Conservation (phyloP, 2,113 vertebrate genomes). For the Poeciliopsis occidentalis region DNA sequence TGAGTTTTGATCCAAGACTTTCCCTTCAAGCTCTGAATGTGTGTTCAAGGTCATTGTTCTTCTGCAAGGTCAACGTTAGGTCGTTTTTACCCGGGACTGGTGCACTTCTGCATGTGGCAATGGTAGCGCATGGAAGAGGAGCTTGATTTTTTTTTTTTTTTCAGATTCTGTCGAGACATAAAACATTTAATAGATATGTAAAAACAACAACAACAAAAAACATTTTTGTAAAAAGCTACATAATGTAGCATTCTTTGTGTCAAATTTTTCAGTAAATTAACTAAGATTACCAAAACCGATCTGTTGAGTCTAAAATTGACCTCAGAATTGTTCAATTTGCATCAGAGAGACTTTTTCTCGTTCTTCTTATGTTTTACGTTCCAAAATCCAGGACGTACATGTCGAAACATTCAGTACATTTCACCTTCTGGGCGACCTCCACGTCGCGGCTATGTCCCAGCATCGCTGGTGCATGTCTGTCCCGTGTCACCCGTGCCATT, state of each 20-base stretch:
- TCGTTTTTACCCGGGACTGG: too few relatives aligned
- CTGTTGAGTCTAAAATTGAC: background rate
- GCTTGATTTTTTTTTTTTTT: too few relatives aligned
- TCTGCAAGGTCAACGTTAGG: too few relatives aligned
- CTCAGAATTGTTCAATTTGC: background rate
- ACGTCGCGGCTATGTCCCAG: conserved; percentile 8
- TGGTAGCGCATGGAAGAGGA: too few relatives aligned
- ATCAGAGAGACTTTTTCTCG: background rate
- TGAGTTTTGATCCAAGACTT: background rate
- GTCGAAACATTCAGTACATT: background rate
- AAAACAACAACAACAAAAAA: too few relatives aligned
- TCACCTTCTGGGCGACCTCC: background rate
- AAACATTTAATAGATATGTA: too few relatives aligned
- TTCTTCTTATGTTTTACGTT: background rate
- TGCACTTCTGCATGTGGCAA: too few relatives aligned
- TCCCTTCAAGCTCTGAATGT: too few relatives aligned
- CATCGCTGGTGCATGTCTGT: conserved; percentile 35
- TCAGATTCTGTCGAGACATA: too few relatives aligned
- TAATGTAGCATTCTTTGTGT: background rate
- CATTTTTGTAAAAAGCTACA: too few relatives aligned
- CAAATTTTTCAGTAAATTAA: background rate
- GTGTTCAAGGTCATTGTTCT: too few relatives aligned
- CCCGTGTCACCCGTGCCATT: conserved; percentile 68
- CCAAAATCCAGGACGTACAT: too few relatives aligned
- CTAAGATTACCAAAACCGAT: background rate